A percentile compares a stretch with the other conserved stretches of the same genome.
phyloP scores from a whole-genome alignment of 1,140 invertebrate genomes.

The Telenomus remus region DNA sequence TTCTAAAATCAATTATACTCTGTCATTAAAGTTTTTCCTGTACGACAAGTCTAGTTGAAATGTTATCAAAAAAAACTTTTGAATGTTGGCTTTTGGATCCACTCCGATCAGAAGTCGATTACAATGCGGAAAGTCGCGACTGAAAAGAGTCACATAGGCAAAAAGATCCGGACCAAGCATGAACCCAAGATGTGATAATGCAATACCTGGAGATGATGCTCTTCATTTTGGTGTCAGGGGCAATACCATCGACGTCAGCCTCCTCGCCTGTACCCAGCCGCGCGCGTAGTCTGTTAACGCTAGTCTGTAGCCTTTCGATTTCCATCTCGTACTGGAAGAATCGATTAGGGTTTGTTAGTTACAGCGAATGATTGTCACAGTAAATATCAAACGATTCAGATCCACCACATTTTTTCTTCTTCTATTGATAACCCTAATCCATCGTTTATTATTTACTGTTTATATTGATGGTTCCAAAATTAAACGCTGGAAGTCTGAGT shows the following conservation, averaged over 20 bases:
- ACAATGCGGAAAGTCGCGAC: slow-evolving; percentile 6
- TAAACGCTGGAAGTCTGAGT: slow-evolving; percentile 4
- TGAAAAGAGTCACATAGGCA: slow-evolving; percentile 64
- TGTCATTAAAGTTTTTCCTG: neutral
- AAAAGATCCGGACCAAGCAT: slow-evolving; percentile 60
- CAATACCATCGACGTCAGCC: slow-evolving; percentile 77
- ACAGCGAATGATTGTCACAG: slow-evolving; percentile 56
- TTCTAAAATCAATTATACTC: neutral
- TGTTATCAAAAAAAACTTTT: no score
- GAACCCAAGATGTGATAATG: slow-evolving; percentile 58
- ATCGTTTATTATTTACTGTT: slow-evolving; percentile 36
- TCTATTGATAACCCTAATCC: slow-evolving; percentile 1
- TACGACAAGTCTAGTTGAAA: no score
- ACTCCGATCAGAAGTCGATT: slow-evolving; percentile 9
- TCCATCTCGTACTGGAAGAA: slow-evolving; percentile 82
- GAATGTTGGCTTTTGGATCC: no score
- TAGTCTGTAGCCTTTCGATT: slow-evolving; percentile 85
- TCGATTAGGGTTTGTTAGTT: slow-evolving; percentile 70
- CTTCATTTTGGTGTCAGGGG: slow-evolving; percentile 84
- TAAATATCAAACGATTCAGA: slow-evolving; percentile 27
- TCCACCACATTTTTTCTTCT: neutral
- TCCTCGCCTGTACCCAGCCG: slow-evolving; percentile 70
- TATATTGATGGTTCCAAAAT: slow-evolving; percentile 14
- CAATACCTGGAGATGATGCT: slow-evolving; percentile 85
- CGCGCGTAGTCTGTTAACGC: slow-evolving; percentile 82